A percentile compares a stretch with the other conserved stretches of the same genome.
Evolutionary conservation across 2,888 invertebrate genomes (phyloP).

Genomic region (Steinernema scapterisci): DNA sequence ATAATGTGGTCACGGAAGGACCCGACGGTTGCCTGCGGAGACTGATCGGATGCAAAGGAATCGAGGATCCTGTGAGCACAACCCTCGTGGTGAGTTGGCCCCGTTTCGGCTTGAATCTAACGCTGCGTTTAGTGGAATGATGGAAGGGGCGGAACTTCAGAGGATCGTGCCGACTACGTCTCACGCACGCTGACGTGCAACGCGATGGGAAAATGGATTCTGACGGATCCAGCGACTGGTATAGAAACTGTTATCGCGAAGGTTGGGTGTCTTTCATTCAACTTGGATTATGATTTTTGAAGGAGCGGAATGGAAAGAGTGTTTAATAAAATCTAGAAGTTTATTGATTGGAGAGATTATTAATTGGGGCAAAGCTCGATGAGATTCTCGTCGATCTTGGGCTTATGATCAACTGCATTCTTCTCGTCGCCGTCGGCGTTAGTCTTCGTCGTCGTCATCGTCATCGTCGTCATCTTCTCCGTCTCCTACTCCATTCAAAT

Average conservation of each 20-base stretch:
- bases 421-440: too few species aligned
- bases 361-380: too few species aligned
- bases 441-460: too few species aligned
- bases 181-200: background rate
- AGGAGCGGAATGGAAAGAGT: background rate
- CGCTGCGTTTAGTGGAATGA: conserved; percentile 1
- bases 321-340: too few species aligned
- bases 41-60: background rate
- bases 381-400: too few species aligned
- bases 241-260: background rate
- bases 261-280: background rate
- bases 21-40: background rate
- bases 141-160: background rate
- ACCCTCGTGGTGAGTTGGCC: background rate
- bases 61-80: background rate
- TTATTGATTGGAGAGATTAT: too few species aligned
- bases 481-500: too few species aligned
- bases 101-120: background rate
- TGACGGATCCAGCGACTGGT: background rate
- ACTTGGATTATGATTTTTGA: background rate
- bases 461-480: too few species aligned
- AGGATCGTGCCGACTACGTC: background rate
- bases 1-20: background rate
- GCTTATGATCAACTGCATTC: too few species aligned
- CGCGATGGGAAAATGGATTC: conserved; percentile 1